Conservation (phyloP, 2,888 invertebrate species). For the Chaitophorus viminalis region DNA sequence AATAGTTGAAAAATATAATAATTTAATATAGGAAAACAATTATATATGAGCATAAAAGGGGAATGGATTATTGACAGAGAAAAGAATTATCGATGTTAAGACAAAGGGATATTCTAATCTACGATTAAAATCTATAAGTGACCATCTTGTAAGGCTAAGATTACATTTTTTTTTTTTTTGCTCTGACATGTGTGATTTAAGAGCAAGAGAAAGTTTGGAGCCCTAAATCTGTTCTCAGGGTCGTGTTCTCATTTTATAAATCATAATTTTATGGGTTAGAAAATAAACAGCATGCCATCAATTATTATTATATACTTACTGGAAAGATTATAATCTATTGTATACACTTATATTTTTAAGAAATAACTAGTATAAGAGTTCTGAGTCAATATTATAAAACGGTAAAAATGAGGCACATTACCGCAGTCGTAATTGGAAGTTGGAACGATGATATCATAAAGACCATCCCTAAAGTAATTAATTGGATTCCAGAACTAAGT, state of each 20-base stretch:
- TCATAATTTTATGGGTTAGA: too few species aligned
- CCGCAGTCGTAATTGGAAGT: too few species aligned
- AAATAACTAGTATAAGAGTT: too few species aligned
- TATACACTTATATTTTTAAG: too few species aligned
- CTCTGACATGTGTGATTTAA: background rate
- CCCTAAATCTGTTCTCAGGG: background rate
- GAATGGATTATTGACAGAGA: background rate
- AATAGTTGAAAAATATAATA: background rate
- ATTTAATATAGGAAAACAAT: background rate
- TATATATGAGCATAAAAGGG: background rate
- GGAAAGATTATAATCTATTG: too few species aligned
- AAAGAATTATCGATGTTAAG: background rate
- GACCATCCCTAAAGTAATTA: too few species aligned
- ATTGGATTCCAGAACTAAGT: too few species aligned
- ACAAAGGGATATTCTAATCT: constrained; percentile 22
- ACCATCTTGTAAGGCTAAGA: constrained; percentile 16
- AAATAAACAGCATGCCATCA: background rate
- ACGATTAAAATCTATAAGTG: constrained; percentile 39
- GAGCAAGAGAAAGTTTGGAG: background rate
- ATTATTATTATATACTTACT: background rate
- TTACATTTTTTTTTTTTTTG: constrained; percentile 2
- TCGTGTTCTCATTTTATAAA: background rate
- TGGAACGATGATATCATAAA: too few species aligned
- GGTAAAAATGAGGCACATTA: too few species aligned
- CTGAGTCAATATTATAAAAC: too few species aligned